Evolutionary conservation across 2,113 vertebrate species (phyloP).

Genomic region (Pseudopodoces humilis): DNA sequence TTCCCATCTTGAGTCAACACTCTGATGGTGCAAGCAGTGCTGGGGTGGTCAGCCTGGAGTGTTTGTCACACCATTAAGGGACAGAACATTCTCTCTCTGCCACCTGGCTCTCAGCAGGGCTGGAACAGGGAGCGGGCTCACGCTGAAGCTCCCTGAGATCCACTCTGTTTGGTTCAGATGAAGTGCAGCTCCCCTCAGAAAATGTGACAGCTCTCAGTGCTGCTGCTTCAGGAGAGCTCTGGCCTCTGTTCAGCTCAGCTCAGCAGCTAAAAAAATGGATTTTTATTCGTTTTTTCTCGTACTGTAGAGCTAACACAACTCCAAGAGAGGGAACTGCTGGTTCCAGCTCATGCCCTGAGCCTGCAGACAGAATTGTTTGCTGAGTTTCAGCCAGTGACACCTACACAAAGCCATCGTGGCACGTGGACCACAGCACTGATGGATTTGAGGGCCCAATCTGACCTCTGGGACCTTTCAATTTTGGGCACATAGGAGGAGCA

Average conservation of each 20-base stretch:
- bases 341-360: background rate
- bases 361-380: background rate
- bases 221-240: background rate
- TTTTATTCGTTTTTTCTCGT: background rate
- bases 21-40: background rate
- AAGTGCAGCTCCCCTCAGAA: background rate
- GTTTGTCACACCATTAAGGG: background rate
- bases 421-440: background rate
- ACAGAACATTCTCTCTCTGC: background rate
- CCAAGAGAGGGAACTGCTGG: background rate
- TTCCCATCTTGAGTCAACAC: background rate
- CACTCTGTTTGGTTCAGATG: background rate
- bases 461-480: background rate
- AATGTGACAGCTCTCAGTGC: background rate
- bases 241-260: background rate
- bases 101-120: background rate
- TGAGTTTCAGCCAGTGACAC: background rate
- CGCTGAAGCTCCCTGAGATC: background rate
- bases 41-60: background rate
- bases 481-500: background rate
- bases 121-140: background rate
- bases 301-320: background rate
- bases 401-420: background rate
- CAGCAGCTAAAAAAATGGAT: background rate
- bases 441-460: background rate